Percentiles rank a stretch among this genome's conserved stretches.
phyloP scores from a whole-genome alignment of 2,113 vertebrate genomes.

The Chelonoidis abingdonii region DNA sequence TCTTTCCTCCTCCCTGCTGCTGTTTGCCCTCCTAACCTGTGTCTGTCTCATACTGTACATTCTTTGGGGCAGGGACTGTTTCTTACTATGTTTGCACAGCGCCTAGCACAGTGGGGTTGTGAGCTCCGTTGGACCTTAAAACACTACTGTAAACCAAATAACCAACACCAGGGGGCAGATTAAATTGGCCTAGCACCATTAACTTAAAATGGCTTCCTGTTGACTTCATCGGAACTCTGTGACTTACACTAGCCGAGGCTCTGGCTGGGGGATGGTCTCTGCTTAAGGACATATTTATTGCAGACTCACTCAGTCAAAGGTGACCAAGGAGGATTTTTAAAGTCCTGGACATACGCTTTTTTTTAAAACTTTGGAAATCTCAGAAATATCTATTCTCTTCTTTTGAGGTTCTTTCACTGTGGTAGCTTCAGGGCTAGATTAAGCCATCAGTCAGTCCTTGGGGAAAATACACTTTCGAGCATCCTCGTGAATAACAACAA shows the following conservation, averaged over 20 bases:
- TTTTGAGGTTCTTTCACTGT: neutral
- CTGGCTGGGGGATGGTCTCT: neutral
- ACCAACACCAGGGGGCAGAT: neutral
- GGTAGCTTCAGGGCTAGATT: neutral
- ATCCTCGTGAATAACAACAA: too few species aligned
- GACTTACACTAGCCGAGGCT: neutral
- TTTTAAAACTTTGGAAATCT: neutral
- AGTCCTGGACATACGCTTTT: neutral
- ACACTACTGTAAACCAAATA: neutral
- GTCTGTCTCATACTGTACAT: neutral
- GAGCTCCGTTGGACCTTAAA: neutral
- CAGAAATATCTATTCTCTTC: neutral
- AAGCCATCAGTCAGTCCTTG: neutral
- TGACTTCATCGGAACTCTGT: neutral
- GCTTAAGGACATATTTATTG: neutral
- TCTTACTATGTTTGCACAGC: neutral
- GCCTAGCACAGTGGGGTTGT: neutral
- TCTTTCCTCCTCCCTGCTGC: neutral
- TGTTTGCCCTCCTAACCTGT: neutral
- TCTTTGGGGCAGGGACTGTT: neutral
- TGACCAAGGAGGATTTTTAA: neutral
- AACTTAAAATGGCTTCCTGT: neutral
- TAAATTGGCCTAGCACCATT: neutral
- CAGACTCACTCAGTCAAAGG: neutral
- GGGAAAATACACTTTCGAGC: neutral